phyloP scores from a whole-genome alignment of 2,888 invertebrate species.

The Drosophila ustulata region DNA sequence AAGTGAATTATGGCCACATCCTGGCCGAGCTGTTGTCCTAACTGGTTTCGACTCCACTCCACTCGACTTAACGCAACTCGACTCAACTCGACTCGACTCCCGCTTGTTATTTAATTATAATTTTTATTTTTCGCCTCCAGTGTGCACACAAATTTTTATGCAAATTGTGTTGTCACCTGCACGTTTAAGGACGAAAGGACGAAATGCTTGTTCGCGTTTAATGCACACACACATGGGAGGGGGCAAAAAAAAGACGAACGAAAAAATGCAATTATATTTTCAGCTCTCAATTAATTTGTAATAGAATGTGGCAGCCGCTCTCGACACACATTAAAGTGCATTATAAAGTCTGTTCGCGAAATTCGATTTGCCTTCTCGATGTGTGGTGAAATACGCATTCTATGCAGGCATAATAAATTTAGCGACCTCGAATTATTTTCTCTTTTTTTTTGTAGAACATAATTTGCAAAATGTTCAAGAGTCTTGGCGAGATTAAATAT shows the following conservation, averaged over 20 bases:
- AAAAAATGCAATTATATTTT: slow-evolving; percentile 65
- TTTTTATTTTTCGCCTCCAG: slow-evolving; percentile 42
- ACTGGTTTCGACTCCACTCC: slow-evolving; percentile 25
- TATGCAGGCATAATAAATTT: background rate
- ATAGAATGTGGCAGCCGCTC: slow-evolving; percentile 20
- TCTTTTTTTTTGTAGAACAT: too few species aligned
- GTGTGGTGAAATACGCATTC: background rate
- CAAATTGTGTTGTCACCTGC: background rate
- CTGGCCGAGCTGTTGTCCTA: slow-evolving; percentile 37
- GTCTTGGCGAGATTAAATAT: too few species aligned
- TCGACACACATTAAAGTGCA: slow-evolving; percentile 1
- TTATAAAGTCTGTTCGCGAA: background rate
- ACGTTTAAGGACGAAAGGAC: slow-evolving; percentile 1
- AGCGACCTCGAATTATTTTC: background rate
- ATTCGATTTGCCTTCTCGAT: slow-evolving; percentile 1
- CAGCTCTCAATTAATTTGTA: slow-evolving; percentile 55
- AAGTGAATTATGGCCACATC: slow-evolving; percentile 62
- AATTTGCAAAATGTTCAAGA: too few species aligned
- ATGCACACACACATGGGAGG: background rate
- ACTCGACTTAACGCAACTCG: background rate
- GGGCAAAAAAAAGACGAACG: background rate
- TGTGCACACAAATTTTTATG: background rate
- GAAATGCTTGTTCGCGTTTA: slow-evolving; percentile 1
- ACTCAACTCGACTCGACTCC: slow-evolving; percentile 9
- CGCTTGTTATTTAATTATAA: slow-evolving; percentile 64